Evolutionary conservation across 2,113 vertebrate species (phyloP).

Genomic region (Guaruba guarouba): DNA sequence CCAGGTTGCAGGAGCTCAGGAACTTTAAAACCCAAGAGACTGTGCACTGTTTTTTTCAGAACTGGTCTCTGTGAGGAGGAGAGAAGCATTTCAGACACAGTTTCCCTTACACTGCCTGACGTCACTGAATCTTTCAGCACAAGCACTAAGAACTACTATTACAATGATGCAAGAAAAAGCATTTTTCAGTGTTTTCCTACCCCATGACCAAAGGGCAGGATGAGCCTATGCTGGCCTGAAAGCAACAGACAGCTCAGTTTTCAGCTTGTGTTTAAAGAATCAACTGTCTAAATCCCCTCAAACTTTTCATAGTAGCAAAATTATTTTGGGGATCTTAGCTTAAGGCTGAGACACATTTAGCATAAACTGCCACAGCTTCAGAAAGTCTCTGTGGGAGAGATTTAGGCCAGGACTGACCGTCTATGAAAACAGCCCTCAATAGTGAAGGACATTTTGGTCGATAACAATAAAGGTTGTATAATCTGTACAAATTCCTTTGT

Average conservation of each 20-base stretch:
- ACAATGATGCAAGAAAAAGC: neutral
- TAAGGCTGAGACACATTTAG: neutral
- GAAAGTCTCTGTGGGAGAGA: neutral
- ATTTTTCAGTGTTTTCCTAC: neutral
- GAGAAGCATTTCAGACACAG: neutral
- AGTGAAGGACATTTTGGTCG: neutral
- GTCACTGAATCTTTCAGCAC: neutral
- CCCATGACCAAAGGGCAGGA: neutral
- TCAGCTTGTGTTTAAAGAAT: neutral
- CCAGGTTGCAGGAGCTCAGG: neutral
- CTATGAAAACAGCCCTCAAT: neutral
- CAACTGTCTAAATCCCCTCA: neutral
- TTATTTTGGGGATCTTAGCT: neutral
- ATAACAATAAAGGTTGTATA: neutral
- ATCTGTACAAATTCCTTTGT: neutral
- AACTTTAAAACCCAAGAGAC: neutral
- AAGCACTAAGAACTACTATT: neutral
- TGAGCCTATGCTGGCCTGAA: neutral
- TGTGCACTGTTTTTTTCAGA: neutral
- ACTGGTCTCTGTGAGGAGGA: neutral
- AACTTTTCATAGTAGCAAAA: neutral
- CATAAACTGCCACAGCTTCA: neutral
- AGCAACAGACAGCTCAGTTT: neutral
- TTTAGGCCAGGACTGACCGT: neutral
- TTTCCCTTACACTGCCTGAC: neutral